These are phyloP conservation scores for Chloroceryle inda DNA, from an alignment of 2,797 vertebrate species.

Conservation along the genomic window DNA sequence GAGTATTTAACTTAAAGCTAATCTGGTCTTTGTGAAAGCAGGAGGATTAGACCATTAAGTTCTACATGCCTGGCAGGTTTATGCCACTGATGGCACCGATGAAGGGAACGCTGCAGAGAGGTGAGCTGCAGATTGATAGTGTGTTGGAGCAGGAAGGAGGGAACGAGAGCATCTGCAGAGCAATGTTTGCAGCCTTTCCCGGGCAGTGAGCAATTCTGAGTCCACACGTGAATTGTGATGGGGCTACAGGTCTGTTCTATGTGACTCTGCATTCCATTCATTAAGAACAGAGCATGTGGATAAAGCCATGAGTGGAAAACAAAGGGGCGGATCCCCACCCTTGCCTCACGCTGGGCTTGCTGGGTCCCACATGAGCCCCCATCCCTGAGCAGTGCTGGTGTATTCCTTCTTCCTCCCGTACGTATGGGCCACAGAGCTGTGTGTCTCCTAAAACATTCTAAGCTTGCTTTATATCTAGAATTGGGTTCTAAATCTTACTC, in stretches of 20 bases:
- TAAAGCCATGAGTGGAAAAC: rapidly evolving
- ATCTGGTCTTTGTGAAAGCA: slow-evolving; percentile 80
- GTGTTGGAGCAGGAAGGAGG: background rate
- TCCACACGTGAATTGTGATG: rapidly evolving
- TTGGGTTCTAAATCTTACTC: background rate
- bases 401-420: background rate
- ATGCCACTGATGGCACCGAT: slow-evolving; percentile 11
- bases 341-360: rapidly evolving
- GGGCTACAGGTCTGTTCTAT: background rate
- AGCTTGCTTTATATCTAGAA: background rate
- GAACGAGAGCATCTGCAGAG: background rate
- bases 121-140: background rate
- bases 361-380: background rate
- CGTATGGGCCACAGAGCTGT: background rate
- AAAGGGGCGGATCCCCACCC: background rate
- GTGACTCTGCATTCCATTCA: rapidly evolving
- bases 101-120: background rate
- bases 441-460: background rate
- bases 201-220: background rate
- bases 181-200: background rate
- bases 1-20: slow-evolving; percentile 80
- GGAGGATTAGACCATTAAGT: slow-evolving; percentile 70
- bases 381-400: rapidly evolving
- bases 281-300: background rate
- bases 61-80: slow-evolving; percentile 58